Base-by-base conservation (phyloP, 2,888 invertebrate species). In the Hydraecia micacea region DNA sequence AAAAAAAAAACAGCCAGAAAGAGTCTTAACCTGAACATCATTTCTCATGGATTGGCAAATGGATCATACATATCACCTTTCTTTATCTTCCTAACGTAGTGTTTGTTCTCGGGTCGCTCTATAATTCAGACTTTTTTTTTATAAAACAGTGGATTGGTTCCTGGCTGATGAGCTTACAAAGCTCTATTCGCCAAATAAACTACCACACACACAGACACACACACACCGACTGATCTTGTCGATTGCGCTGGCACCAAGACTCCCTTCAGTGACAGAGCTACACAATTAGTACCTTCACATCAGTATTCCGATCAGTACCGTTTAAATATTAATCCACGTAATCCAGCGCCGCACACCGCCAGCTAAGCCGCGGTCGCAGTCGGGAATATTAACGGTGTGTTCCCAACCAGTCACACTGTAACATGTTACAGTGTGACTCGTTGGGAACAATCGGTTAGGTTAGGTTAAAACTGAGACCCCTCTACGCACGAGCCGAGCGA, bases 291-390 rank as follows among this genome's bases (percentile, higher is more conserved):
- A 18, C 15, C 7, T 62, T 28, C 7, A 28, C 77, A 82, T 82
- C 77, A 76, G 83, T 76, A 82, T 82, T 80, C 77, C 15, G 82
- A 63, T 76, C 76, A 82, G 76, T 8, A 55, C 60, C 76, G 82
- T 76, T 80, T 80, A 82, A 52, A 62, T 82, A 80, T 82, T 75
- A 82, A 80, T 80, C 76, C 67, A 36, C 18, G 55, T 82, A 80
- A 80, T 68, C 67, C 82, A 67, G 76, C 13, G 36, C 2, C 60
- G 66, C 60, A 15, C 32, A 42, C 36, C 21, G 46, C 32, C 62
- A 18, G 67, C 79, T 58, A 5, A 55, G 73, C 46, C 49, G 73
- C 81, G 66, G 13, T 32, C 42, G 18, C 67, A 8, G 36, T 15
- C 18, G 46, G 52, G 67, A 52, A 66, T 67, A 75, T 36, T 75